A percentile compares a stretch with the other conserved stretches of the same genome.
Evolutionary conservation across 1,140 invertebrate genomes (phyloP).

Genomic region (Papilio polyxenes): DNA sequence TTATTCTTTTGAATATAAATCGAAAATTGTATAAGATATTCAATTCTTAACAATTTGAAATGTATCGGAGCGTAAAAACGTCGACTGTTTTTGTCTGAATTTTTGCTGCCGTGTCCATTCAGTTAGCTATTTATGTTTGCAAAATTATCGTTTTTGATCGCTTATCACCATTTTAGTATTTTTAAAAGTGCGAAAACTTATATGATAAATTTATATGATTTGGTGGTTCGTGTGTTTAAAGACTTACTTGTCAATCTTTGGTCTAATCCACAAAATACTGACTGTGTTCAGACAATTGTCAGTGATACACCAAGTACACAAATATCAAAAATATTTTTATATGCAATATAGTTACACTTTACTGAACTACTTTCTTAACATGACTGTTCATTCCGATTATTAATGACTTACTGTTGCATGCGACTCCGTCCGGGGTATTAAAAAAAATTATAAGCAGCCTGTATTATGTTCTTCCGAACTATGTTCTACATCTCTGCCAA

Average conservation of each 20-base stretch:
- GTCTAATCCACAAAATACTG: not conserved
- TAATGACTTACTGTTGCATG: too few species aligned
- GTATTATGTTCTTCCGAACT: too few species aligned
- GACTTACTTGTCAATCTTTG: not conserved
- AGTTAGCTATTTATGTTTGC: conserved; percentile 37
- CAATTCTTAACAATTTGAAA: conserved; percentile 44
- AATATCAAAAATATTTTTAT: too few species aligned
- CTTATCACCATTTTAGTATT: conserved; percentile 14
- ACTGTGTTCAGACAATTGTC: not conserved
- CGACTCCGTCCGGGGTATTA: too few species aligned
- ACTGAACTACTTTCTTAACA: not conserved
- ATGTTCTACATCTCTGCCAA: too few species aligned
- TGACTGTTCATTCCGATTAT: not conserved
- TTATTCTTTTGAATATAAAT: not conserved
- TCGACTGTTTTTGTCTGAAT: conserved; percentile 42
- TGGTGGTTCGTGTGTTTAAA: not conserved
- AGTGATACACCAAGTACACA: not conserved
- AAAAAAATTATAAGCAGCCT: too few species aligned
- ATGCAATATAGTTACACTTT: too few species aligned
- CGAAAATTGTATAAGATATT: not conserved
- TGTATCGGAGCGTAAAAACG: conserved; percentile 46
- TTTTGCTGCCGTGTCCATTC: conserved; percentile 42
- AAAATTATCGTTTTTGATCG: not conserved
- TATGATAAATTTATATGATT: too few species aligned
- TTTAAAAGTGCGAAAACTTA: not conserved